Percentiles rank a stretch among this genome's conserved stretches.
phyloP scores from a whole-genome alignment of 2,113 vertebrate species.

The Prionailurus viverrinus region DNA sequence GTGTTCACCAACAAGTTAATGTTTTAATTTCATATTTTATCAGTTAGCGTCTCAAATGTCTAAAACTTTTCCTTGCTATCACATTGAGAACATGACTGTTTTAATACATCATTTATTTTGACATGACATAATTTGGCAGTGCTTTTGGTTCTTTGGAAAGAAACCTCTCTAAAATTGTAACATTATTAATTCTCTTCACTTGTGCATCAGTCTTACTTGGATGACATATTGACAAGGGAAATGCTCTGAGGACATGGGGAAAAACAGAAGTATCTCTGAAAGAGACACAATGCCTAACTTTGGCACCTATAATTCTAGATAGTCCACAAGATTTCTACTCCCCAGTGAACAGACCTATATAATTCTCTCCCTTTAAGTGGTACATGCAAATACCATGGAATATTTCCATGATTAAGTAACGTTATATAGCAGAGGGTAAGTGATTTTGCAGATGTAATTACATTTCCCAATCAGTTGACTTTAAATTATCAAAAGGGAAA shows the following conservation, averaged over 20 bases:
- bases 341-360: background rate
- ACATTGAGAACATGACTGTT: background rate
- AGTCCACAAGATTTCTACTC: background rate
- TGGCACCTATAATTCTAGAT: background rate
- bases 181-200: constrained; percentile 37
- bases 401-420: background rate
- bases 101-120: background rate
- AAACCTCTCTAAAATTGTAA: constrained; percentile 31
- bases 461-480: background rate
- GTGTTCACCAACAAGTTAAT: background rate
- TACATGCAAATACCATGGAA: background rate
- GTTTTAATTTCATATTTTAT: constrained; percentile 6
- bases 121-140: constrained; percentile 43
- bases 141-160: constrained; percentile 29
- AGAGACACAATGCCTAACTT: background rate
- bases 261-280: background rate
- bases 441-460: background rate
- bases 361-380: background rate
- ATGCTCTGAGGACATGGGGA: background rate
- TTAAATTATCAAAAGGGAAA: background rate
- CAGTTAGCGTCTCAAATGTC: background rate
- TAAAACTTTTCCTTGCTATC: background rate
- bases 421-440: background rate
- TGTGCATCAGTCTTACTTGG: background rate
- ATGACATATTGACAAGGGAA: constrained; percentile 44